Conservation (phyloP, 2,888 invertebrate species). For the Hedya salicella region DNA sequence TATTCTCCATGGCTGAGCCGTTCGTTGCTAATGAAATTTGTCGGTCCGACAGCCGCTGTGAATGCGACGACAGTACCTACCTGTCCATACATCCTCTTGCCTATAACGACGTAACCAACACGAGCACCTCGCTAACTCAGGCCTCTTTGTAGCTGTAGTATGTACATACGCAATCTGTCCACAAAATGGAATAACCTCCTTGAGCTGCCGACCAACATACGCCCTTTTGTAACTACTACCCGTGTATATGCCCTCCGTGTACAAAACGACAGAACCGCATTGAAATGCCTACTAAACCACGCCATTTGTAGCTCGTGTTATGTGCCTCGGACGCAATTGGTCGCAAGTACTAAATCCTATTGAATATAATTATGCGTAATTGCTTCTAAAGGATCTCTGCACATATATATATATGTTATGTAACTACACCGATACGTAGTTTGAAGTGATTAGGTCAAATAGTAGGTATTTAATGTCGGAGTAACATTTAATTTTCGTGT, state of each 20-base stretch:
- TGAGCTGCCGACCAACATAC: background rate
- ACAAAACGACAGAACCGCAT: background rate
- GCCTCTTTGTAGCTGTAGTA: background rate
- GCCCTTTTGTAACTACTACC: background rate
- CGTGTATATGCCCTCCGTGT: background rate
- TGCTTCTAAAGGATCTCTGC: background rate
- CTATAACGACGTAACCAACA: background rate
- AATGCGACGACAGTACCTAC: constrained; percentile 21
- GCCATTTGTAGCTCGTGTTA: background rate
- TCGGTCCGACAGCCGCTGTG: constrained; percentile 12
- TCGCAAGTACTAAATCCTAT: too few species aligned
- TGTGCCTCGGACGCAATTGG: background rate
- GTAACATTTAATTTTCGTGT: too few species aligned
- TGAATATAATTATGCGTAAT: background rate
- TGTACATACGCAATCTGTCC: background rate
- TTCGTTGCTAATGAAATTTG: constrained; percentile 36
- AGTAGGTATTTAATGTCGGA: too few species aligned
- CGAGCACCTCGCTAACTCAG: background rate
- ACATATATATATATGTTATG: background rate
- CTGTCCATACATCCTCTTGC: background rate
- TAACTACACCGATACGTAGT: too few species aligned
- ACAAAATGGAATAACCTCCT: background rate
- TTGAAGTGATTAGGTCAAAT: too few species aligned
- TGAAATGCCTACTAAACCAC: background rate
- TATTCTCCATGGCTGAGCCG: constrained; percentile 2